Evolutionary conservation across 2,888 invertebrate genomes (phyloP), one percentile per base, ranked within the genome.

Genomic region (Drosophila tripunctata): DNA sequence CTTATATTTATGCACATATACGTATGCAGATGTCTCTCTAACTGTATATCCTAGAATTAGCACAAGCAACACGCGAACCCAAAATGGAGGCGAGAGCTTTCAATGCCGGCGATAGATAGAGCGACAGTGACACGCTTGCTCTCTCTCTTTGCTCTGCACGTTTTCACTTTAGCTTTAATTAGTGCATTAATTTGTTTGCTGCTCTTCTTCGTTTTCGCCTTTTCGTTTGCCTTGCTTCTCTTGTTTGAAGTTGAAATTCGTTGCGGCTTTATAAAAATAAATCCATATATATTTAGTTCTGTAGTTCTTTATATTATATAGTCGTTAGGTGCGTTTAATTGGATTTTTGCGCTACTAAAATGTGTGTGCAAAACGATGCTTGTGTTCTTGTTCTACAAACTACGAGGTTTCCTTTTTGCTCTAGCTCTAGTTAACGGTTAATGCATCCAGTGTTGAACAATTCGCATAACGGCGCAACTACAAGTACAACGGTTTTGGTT

Each of bases 221-320:
- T 7, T 50, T 33, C 3, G n/a, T 15, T 24, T 36, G 2, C 3
- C 12, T 47, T 35, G 14, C 24, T 44, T 5, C 35, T 33, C 10
- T 31, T 19, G 2, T 36, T 58, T 62, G 54, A 17, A 52, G 43
- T 58, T 70, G 21, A 55, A 60, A 48, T 62, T 78, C 50, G 75
- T 78, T 62, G 52, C 67, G 68, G 77, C 76, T 80, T 78, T 78
- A 78, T 81, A 81, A 81, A 81, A 85, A 81, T 81, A 81, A 81
- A 78, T 85, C 72, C 79, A 84, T 60, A 76, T 70, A 69, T 81
- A 78, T 60, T 72, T 56, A 47, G 44, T 68, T 73, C 40, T 80
- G 81, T 82, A 86, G 81, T 73, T 75, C 66, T 74, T 63, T 79
- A 61, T n/a, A n/a, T n/a, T n/a, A n/a, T n/a, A n/a, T n/a, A 80